Conservation (phyloP, 2,113 vertebrate species). For the Tetrao urogallus region DNA sequence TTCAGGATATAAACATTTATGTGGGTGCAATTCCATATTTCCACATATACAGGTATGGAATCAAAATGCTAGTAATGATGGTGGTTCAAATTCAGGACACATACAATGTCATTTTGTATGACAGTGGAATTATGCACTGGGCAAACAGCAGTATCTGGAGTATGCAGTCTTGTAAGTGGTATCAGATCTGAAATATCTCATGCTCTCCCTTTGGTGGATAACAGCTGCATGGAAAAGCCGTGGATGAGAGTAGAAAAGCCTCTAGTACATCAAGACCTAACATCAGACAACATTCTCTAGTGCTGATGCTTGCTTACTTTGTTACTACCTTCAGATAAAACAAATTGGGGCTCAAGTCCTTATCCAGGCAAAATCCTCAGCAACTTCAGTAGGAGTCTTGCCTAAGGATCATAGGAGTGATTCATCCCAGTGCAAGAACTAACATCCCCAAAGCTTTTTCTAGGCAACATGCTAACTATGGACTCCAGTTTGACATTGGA, state of each 20-base stretch:
- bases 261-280: neutral
- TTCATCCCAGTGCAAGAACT: slow-evolving; percentile 13
- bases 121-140: neutral
- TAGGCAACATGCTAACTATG: slow-evolving; percentile 24
- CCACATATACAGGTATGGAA: neutral
- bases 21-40: neutral
- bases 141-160: neutral
- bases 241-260: neutral
- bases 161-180: neutral
- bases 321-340: neutral
- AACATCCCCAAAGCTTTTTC: slow-evolving; percentile 24
- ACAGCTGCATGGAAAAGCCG: neutral
- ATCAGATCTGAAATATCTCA: neutral
- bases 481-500: neutral
- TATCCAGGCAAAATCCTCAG: neutral
- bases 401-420: neutral
- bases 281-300: neutral
- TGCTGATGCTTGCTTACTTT: neutral
- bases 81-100: neutral
- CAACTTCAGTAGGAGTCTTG: slow-evolving; percentile 6
- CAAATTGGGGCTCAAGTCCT: neutral
- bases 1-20: neutral
- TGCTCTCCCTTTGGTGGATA: neutral
- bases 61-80: neutral
- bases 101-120: neutral